These are phyloP conservation scores for Pseudococcus viburni DNA, from an alignment of 2,888 invertebrate species.

Conservation along the genomic window DNA sequence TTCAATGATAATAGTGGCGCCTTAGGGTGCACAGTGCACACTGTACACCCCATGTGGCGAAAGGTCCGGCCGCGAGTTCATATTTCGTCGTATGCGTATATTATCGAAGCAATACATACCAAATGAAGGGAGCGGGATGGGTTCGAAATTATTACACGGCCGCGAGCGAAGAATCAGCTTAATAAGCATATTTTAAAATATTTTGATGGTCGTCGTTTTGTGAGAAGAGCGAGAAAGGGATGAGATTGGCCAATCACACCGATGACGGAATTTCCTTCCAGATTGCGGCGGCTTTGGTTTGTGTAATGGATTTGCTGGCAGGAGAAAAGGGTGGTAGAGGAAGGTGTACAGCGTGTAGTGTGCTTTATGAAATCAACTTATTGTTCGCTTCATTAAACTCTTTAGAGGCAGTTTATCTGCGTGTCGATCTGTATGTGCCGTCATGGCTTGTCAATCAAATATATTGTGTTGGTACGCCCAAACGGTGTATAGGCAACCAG, in stretches of 20 bases:
- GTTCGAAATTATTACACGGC: slow-evolving; percentile 4
- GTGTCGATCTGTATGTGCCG: slow-evolving; percentile 15
- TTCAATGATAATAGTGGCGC: slow-evolving; percentile 47
- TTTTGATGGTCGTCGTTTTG: not conserved
- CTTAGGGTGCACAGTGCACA: slow-evolving; percentile 24
- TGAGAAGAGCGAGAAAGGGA: not conserved
- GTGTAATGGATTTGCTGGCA: not conserved
- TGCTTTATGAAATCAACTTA: slow-evolving; percentile 43
- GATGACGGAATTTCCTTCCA: not conserved
- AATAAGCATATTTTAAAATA: slow-evolving; percentile 43
- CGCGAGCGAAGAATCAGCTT: not conserved
- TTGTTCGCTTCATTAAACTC: slow-evolving; percentile 54
- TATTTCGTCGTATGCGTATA: not conserved
- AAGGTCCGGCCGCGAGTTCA: slow-evolving; percentile 2
- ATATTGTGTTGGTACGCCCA: slow-evolving; percentile 17
- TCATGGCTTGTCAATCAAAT: slow-evolving; percentile 31
- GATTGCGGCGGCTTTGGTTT: not conserved
- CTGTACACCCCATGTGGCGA: slow-evolving; percentile 35
- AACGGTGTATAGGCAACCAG: not conserved
- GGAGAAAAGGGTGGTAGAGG: not conserved
- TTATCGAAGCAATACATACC: not conserved
- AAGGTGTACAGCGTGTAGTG: not conserved
- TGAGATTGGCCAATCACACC: not conserved
- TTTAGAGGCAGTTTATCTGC: slow-evolving; percentile 31
- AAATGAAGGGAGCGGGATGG: not conserved